A percentile compares a stretch with the other conserved stretches of the same genome.
phyloP scores from a whole-genome alignment of 2,797 vertebrate genomes.

The Naso thynnoides region DNA sequence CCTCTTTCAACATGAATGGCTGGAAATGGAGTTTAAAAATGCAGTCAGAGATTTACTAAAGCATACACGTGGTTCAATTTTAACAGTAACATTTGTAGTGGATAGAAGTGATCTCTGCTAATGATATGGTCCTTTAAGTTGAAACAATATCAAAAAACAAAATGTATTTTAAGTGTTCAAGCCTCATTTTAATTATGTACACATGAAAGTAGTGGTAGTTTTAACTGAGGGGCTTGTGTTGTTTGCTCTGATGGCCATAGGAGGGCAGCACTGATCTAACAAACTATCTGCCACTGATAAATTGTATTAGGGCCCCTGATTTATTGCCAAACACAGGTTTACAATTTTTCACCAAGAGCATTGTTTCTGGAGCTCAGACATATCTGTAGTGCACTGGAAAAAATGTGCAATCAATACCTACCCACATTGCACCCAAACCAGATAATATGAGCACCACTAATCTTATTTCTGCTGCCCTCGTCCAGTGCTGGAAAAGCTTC shows the following conservation, averaged over 20 bases:
- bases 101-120: too few species aligned
- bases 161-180: not conserved
- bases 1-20: too few species aligned
- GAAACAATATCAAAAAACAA: not conserved
- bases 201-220: not conserved
- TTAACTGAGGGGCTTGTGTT: constrained; percentile 11
- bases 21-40: too few species aligned
- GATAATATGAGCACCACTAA: constrained; percentile 51
- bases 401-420: constrained; percentile 45
- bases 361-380: constrained; percentile 33
- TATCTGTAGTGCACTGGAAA: not conserved
- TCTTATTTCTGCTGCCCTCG: constrained; percentile 43
- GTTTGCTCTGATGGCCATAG: constrained; percentile 53
- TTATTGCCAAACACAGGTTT: constrained; percentile 35
- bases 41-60: too few species aligned
- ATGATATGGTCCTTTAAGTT: too few species aligned
- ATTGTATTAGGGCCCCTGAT: constrained; percentile 22
- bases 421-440: constrained; percentile 12
- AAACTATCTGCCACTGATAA: not conserved
- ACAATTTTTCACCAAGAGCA: constrained; percentile 24
- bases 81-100: too few species aligned
- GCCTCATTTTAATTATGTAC: not conserved
- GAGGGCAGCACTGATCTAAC: constrained; percentile 71
- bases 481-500: constrained; percentile 48
- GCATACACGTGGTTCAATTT: too few species aligned